A percentile compares a stretch with the other conserved stretches of the same genome.
Evolutionary conservation across 2,113 vertebrate genomes (phyloP).

Genomic region (Cyphomyrus discorhynchus): DNA sequence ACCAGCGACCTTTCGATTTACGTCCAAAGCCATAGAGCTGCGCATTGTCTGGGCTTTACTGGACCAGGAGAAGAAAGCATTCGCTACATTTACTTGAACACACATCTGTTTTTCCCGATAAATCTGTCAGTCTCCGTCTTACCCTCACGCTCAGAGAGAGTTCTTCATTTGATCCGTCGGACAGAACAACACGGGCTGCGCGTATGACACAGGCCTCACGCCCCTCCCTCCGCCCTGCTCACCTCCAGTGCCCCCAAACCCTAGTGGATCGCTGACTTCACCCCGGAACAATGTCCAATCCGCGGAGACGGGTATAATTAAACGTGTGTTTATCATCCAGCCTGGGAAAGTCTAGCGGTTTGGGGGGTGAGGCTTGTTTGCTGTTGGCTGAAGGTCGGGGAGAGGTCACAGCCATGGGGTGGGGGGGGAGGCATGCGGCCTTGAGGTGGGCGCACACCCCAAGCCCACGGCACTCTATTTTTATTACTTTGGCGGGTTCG

Average conservation of each 20-base stretch:
- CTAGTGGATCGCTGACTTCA: constrained; percentile 60
- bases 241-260: constrained; percentile 42
- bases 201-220: not conserved
- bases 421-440: not conserved
- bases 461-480: not conserved
- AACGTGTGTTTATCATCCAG: constrained; percentile 67
- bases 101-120: not conserved
- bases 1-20: not conserved
- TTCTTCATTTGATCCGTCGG: not conserved
- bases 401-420: constrained; percentile 47
- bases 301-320: constrained; percentile 76
- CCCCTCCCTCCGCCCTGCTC: not conserved
- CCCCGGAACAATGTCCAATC: constrained; percentile 70
- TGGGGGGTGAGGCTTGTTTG: constrained; percentile 59
- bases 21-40: not conserved
- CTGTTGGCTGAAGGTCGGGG: constrained; percentile 64
- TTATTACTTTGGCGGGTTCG: not conserved
- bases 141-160: not conserved
- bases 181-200: not conserved
- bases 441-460: not conserved
- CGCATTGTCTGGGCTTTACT: not conserved
- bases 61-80: not conserved
- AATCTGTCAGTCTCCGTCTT: not conserved
- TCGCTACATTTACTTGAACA: not conserved
- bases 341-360: constrained; percentile 51